Evolutionary conservation across 2,888 invertebrate genomes (phyloP), one percentile per base, ranked within the genome.

Genomic region (Drosophila fungiperda): DNA sequence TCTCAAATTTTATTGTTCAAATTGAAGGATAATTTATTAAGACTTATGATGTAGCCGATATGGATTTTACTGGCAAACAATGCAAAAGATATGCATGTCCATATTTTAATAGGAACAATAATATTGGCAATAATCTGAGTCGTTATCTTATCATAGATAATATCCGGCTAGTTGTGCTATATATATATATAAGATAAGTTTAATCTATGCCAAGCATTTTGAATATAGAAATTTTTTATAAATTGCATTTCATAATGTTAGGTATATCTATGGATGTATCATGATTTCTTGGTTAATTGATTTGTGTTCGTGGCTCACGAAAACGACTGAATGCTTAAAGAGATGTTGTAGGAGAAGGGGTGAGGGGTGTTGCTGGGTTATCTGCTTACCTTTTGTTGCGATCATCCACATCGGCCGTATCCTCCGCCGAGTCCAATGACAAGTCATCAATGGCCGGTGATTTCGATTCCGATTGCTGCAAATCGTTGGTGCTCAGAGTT

Each of bases 381-480:
- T 2, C 7, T 15, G 61, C 90, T 90, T 82, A 93, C 92, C 97
- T 95, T 93, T 97, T 97, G 93, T 97, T 96, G 91, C 97, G 95
- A 93, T 96, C 96, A 92, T 96, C 96, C 91, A 97, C 96, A 89
- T 95, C 95, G 87, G 93, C 97, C 78, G 95, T 95, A 88, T 94
- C 94, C 83, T 96, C 96, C 65, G 95, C 94, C 87, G 96, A 96
- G 80, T 96, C 95, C 82, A 96, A 93, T 5, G 95, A 94, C 89
- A 96, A 95, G 91, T 96, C 95, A 88, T 95, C 96, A 80, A 96
- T 95, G 87, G 94, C 94, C 71, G 95, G 95, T 60, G 94, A 94
- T 87, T 95, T 95, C 83, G 95, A 95, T 86, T 95, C 95, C 58
- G 95, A 95, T 32, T 95, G 94, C 57, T 94, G 92, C 78, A 92